phyloP scores from a whole-genome alignment of 1,140 invertebrate species.

The Pseudomyrmex gracilis region DNA sequence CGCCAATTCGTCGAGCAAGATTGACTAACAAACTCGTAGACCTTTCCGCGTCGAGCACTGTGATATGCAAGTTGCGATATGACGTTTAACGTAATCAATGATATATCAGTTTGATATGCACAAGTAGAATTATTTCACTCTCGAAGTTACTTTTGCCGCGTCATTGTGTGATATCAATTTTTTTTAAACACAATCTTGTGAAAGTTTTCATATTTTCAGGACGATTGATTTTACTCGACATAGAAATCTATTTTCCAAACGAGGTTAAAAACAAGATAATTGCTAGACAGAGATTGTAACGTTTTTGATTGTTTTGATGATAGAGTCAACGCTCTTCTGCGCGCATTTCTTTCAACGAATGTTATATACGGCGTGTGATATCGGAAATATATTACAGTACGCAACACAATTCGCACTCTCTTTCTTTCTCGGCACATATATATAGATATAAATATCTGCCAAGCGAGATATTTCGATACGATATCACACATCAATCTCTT shows the following conservation, averaged over 20 bases:
- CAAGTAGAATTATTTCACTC: conserved; percentile 16
- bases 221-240: conserved; percentile 6
- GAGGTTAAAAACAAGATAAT: conserved; percentile 14
- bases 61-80: conserved; percentile 47
- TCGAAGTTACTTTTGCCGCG: background rate
- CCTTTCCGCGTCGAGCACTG: background rate
- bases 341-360: background rate
- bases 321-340: conserved; percentile 2
- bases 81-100: background rate
- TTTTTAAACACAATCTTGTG: background rate
- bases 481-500: conserved; percentile 1
- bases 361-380: background rate
- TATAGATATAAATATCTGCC: background rate
- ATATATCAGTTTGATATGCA: conserved; percentile 45
- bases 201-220: background rate
- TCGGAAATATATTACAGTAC: conserved; percentile 35
- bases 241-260: conserved; percentile 13
- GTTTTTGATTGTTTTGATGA: conserved; percentile 44
- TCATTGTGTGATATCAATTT: background rate
- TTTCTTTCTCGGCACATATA: too few relatives aligned
- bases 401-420: conserved; percentile 17
- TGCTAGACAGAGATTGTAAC: conserved; percentile 5
- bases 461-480: conserved; percentile 18
- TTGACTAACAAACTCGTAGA: too few relatives aligned
- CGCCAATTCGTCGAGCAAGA: conserved; percentile 2